A percentile compares a stretch with the other conserved stretches of the same genome.
Evolutionary conservation across 1,140 invertebrate genomes (phyloP).

Genomic region (Trichomalopsis sarcophagae): DNA sequence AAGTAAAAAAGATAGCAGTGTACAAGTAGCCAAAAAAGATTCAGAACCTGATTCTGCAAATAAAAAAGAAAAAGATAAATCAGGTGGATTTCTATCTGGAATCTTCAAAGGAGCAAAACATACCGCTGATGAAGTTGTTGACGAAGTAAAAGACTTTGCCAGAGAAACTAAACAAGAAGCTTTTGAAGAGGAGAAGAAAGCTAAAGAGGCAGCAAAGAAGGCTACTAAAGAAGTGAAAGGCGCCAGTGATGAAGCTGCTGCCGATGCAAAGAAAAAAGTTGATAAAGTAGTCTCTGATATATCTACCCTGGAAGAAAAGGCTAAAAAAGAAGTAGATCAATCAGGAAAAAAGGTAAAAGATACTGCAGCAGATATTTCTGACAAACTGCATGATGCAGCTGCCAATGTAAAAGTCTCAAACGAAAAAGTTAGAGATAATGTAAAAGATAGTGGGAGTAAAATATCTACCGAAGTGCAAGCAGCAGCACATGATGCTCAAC

Average conservation of each 20-base stretch:
- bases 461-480: background rate
- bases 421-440: background rate
- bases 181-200: slow-evolving; percentile 40
- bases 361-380: background rate
- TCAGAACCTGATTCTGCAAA: slow-evolving; percentile 23
- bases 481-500: background rate
- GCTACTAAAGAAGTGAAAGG: no score
- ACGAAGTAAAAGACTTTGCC: slow-evolving; percentile 11
- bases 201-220: background rate
- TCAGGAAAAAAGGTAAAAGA: slow-evolving; percentile 9
- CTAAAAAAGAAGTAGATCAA: no score
- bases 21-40: slow-evolving; percentile 41
- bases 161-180: slow-evolving; percentile 54
- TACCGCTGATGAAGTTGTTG: slow-evolving; percentile 14
- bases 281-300: no score
- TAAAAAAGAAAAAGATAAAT: slow-evolving; percentile 57
- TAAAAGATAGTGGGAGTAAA: background rate
- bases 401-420: background rate
- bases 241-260: no score
- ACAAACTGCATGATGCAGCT: background rate
- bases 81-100: slow-evolving; percentile 55
- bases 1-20: background rate
- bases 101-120: slow-evolving; percentile 51
- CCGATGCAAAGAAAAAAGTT: no score
- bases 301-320: no score